Percentiles rank a stretch among this genome's conserved stretches.
phyloP scores from a whole-genome alignment of 2,113 vertebrate species.

The Brachypodius melanocephalos region DNA sequence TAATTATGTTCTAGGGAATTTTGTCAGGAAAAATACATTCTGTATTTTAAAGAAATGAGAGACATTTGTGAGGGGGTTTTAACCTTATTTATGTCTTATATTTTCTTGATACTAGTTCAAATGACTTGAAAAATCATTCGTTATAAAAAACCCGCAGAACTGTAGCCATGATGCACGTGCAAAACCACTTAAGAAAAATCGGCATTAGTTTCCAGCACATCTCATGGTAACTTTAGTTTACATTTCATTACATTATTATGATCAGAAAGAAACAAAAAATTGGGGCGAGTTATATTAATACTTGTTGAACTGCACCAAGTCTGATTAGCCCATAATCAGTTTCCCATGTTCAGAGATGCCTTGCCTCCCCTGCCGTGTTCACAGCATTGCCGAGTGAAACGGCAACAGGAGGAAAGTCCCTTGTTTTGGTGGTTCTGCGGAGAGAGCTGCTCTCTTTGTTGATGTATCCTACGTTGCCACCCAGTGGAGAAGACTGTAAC shows the following conservation, averaged over 20 bases:
- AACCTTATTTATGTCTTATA: neutral
- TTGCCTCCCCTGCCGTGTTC: neutral
- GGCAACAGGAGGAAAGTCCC: neutral
- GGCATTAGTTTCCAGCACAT: neutral
- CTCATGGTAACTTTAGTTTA: neutral
- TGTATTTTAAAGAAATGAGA: neutral
- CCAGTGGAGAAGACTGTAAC: constrained; percentile 61
- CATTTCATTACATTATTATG: neutral
- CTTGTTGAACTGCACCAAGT: neutral
- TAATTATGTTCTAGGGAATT: neutral
- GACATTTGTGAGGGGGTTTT: fast-evolving
- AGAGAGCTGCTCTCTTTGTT: neutral
- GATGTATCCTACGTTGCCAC: constrained; percentile 67
- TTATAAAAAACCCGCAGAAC: neutral
- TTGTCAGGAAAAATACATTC: neutral
- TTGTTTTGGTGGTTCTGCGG: neutral
- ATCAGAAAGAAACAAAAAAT: neutral
- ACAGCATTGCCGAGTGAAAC: neutral
- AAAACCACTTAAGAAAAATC: neutral
- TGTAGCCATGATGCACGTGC: neutral
- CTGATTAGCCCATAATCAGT: neutral
- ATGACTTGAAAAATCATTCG: neutral
- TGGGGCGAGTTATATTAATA: neutral
- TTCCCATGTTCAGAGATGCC: neutral
- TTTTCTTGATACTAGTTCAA: neutral